Evolutionary conservation across 2,113 vertebrate species (phyloP).

Genomic region (Mus spicilegus): DNA sequence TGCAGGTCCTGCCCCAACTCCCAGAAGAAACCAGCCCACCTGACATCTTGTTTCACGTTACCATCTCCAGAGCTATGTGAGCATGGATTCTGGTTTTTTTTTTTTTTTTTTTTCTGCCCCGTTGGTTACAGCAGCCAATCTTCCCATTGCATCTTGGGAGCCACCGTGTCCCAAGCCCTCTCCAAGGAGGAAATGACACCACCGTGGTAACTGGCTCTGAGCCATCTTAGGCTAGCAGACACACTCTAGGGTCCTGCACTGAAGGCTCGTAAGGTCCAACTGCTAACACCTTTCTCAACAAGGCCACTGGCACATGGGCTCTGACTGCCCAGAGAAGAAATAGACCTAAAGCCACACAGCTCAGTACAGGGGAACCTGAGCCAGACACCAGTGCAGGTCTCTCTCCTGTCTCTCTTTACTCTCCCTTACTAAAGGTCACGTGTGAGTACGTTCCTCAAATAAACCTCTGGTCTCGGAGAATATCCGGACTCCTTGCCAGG

Average conservation of each 20-base stretch:
- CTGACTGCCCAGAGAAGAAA: neutral
- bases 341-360: accelerated
- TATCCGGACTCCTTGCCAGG: accelerated
- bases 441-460: neutral
- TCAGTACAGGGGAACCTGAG: neutral
- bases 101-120: too few species aligned
- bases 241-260: accelerated
- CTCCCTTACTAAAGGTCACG: neutral
- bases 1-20: neutral
- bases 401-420: neutral
- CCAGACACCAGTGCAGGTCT: neutral
- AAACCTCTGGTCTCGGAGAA: neutral
- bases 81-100: accelerated
- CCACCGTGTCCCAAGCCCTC: too few species aligned
- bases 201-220: neutral
- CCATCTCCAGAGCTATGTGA: neutral
- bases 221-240: neutral
- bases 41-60: neutral
- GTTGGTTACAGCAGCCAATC: accelerated
- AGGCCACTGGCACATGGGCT: neutral
- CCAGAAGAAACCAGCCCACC: accelerated
- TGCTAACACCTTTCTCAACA: neutral
- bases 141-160: neutral
- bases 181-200: too few species aligned
- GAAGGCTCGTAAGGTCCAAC: neutral